Evolutionary conservation across 1,140 invertebrate species (phyloP).

Genomic region (Scaptomyza hsui): DNA sequence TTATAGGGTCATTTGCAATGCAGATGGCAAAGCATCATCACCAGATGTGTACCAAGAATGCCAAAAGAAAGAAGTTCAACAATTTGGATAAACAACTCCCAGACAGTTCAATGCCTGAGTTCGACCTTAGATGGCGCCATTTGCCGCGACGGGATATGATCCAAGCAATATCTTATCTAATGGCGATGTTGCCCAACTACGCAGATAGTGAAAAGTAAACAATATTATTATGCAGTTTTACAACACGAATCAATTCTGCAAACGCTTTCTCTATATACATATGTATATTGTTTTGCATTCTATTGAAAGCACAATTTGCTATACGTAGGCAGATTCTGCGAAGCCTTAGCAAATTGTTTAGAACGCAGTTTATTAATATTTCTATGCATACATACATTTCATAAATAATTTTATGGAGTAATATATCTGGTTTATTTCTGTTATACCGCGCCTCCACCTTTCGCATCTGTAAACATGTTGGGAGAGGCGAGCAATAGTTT

Average conservation of each 20-base stretch:
- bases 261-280: no score
- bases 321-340: no score
- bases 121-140: slow-evolving; percentile 72
- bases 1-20: slow-evolving; percentile 57
- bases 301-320: no score
- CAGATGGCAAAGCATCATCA: slow-evolving; percentile 49
- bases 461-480: slow-evolving; percentile 18
- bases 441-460: slow-evolving; percentile 1
- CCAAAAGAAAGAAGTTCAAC: slow-evolving; percentile 58
- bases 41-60: slow-evolving; percentile 31
- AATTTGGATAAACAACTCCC: slow-evolving; percentile 46
- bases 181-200: slow-evolving; percentile 31
- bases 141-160: slow-evolving; percentile 14
- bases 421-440: slow-evolving; percentile 28
- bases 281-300: no score
- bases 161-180: slow-evolving; percentile 37
- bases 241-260: no score
- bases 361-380: slow-evolving; percentile 2
- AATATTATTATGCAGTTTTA: not conserved
- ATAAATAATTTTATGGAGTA: slow-evolving; percentile 19
- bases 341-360: not conserved
- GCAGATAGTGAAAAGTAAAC: slow-evolving; percentile 18
- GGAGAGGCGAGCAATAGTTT: slow-evolving; percentile 22
- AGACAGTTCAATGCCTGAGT: slow-evolving; percentile 65
- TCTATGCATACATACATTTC: slow-evolving; percentile 1